These are phyloP conservation scores for Leptestheria dahalacensis DNA, from an alignment of 1,140 invertebrate species.

Conservation along the genomic window DNA sequence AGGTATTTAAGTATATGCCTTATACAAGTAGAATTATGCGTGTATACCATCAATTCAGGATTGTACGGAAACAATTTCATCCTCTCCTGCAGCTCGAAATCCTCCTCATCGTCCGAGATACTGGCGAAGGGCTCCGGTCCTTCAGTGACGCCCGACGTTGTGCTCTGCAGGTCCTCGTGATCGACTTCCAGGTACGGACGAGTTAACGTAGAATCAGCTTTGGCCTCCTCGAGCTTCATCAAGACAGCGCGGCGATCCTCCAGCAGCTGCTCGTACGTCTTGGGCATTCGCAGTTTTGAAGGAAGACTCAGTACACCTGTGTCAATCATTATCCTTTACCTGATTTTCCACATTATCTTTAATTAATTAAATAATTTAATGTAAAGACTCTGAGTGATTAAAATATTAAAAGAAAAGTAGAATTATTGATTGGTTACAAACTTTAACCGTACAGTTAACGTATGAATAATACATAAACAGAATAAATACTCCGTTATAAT, in stretches of 20 bases:
- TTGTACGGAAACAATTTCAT: constrained; percentile 27
- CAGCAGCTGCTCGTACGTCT: constrained; percentile 10
- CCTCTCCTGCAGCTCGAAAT: constrained; percentile 33
- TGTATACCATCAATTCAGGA: constrained; percentile 18
- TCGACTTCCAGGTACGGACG: constrained; percentile 28
- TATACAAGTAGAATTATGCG: too few relatives aligned
- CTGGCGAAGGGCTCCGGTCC: constrained; percentile 37
- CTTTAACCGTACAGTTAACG: too few relatives aligned
- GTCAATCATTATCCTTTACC: constrained; percentile 1
- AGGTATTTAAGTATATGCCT: too few relatives aligned
- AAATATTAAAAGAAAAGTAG: not conserved
- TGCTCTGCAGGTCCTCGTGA: constrained; percentile 23
- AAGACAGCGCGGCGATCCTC: not conserved
- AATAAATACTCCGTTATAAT: too few relatives aligned
- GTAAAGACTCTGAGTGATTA: too few relatives aligned
- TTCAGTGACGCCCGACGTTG: constrained; percentile 48
- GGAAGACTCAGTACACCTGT: constrained; percentile 1
- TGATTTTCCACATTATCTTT: too few relatives aligned
- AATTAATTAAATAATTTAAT: too few relatives aligned
- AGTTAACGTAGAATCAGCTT: constrained; percentile 29
- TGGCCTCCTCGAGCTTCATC: constrained; percentile 17
- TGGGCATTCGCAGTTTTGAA: not conserved
- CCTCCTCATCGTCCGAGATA: constrained; percentile 31
- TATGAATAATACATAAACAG: too few relatives aligned
- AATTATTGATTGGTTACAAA: not conserved